Evolutionary conservation across 2,888 invertebrate species (phyloP).

Genomic region (Liposcelis brunnea): DNA sequence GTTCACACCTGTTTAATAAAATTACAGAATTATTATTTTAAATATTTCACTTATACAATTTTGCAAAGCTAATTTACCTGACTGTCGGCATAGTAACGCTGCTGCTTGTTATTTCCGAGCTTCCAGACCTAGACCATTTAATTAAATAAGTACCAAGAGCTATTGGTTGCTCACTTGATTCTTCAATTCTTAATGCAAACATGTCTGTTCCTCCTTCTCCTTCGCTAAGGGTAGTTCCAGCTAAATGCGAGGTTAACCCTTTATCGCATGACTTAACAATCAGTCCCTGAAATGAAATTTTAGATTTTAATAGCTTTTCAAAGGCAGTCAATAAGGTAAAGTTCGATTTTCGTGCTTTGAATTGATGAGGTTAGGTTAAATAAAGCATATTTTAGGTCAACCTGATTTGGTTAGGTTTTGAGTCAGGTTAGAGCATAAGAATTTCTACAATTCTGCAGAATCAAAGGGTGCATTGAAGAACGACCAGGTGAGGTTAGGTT

Average conservation of each 20-base stretch:
- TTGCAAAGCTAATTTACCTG: constrained; percentile 30
- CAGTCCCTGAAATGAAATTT: constrained; percentile 19
- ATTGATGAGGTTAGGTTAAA: too few relatives aligned
- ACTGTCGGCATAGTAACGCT: constrained; percentile 37
- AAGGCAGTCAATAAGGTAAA: too few relatives aligned
- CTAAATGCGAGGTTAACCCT: constrained; percentile 22
- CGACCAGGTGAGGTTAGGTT: too few relatives aligned
- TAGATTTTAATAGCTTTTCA: background rate
- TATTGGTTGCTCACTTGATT: constrained; percentile 29
- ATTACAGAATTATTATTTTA: too few relatives aligned
- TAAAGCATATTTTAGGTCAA: too few relatives aligned
- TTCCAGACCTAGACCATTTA: constrained; percentile 32
- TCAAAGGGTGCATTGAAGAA: too few relatives aligned
- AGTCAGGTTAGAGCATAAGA: too few relatives aligned
- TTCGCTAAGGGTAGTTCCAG: constrained; percentile 26
- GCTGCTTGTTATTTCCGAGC: constrained; percentile 27
- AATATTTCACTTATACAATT: too few relatives aligned
- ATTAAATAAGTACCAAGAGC: constrained; percentile 35
- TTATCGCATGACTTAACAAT: constrained; percentile 21
- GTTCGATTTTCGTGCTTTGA: too few relatives aligned
- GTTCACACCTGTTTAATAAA: background rate
- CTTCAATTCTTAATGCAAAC: constrained; percentile 28
- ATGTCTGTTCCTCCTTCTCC: constrained; percentile 35
- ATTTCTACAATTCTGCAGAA: too few relatives aligned
- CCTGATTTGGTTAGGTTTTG: too few relatives aligned